Evolutionary conservation across 1,140 invertebrate species (phyloP).

Genomic region (Drosophila kanapiae): DNA sequence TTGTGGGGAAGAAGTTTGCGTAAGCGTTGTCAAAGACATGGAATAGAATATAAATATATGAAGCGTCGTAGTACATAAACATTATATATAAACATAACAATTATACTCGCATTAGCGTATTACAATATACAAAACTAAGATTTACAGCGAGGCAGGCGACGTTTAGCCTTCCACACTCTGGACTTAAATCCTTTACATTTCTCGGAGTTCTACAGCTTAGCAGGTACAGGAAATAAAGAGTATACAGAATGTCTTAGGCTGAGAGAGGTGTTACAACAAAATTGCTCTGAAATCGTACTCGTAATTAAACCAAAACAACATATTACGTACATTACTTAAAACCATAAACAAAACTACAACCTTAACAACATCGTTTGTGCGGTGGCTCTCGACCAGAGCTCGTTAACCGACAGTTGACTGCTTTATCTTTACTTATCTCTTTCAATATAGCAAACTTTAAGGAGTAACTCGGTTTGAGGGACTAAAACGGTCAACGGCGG

Average conservation of each 20-base stretch:
- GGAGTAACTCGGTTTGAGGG: too few species aligned
- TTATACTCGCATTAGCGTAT: neutral
- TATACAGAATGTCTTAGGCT: constrained; percentile 32
- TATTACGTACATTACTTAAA: constrained; percentile 59
- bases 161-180: neutral
- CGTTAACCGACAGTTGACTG: neutral
- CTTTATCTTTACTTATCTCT: neutral
- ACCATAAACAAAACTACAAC: constrained; percentile 59
- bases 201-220: constrained; percentile 2
- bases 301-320: constrained; percentile 51
- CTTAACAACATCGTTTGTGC: constrained; percentile 37
- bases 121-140: constrained; percentile 19
- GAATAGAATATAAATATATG: constrained; percentile 79
- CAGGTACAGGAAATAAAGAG: constrained; percentile 23
- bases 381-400: constrained; percentile 8
- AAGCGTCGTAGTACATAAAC: constrained; percentile 81
- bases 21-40: constrained; percentile 82
- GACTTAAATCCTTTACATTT: constrained; percentile 17
- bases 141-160: constrained; percentile 7
- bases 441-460: neutral
- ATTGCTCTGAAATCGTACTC: constrained; percentile 70
- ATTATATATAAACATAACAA: constrained; percentile 54
- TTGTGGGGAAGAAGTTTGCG: constrained; percentile 73
- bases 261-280: constrained; percentile 45
- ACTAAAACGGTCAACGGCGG: neutral